Evolutionary conservation across 2,888 invertebrate species (phyloP).

Genomic region (Tipula vernalis): DNA sequence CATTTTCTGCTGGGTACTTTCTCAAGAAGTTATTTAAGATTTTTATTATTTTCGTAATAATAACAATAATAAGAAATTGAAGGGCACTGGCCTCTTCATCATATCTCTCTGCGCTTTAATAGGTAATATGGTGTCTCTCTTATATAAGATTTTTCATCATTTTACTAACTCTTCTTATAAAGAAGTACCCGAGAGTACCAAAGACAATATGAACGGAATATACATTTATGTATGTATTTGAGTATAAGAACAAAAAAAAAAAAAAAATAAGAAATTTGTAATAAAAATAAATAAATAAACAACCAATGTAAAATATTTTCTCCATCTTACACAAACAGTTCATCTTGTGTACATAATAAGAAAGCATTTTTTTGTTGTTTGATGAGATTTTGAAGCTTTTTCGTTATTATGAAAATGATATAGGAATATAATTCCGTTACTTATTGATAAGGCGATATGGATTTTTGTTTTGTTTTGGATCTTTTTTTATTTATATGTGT

Average conservation of each 20-base stretch:
- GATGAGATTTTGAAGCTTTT: neutral
- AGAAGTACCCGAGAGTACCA: neutral
- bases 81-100: constrained; percentile 8
- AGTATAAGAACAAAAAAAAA: neutral
- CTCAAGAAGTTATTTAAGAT: neutral
- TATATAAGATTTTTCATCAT: neutral
- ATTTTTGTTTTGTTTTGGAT: neutral
- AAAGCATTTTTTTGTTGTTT: neutral
- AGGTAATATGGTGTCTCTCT: neutral
- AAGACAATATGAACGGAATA: neutral
- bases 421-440: neutral
- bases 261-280: neutral
- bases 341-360: neutral
- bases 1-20: neutral
- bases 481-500: neutral
- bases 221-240: neutral
- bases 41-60: neutral
- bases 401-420: neutral
- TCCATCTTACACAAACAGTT: neutral
- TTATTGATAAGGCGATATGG: neutral
- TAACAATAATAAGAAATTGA: neutral
- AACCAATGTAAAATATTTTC: neutral
- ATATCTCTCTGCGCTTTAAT: neutral
- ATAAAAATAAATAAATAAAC: neutral
- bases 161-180: neutral